A percentile compares a stretch with the other conserved stretches of the same genome.
Conservation (phyloP, 2,888 invertebrate species). For the Ethmia dodecea region DNA sequence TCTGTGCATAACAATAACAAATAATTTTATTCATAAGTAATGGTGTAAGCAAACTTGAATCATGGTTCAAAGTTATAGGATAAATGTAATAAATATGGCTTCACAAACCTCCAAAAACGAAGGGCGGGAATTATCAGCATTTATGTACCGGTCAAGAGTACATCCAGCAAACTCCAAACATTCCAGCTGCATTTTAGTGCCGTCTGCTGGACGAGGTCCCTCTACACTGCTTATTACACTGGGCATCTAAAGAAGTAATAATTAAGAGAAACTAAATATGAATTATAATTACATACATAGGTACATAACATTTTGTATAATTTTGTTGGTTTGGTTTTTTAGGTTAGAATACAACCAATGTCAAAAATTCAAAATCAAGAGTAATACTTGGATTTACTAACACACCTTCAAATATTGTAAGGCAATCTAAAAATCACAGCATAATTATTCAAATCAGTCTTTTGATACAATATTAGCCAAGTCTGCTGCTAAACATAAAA, state of each 20-base stretch:
- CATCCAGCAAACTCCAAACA: constrained; percentile 87
- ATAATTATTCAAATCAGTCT: no score
- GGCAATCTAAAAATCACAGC: no score
- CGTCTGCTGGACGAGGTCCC: constrained; percentile 41
- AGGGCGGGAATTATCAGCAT: constrained; percentile 83
- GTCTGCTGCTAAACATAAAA: no score
- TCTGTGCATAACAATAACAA: no score
- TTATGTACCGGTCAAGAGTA: constrained; percentile 86
- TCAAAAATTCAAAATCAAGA: neutral
- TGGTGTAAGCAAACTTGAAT: no score
- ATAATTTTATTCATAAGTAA: no score
- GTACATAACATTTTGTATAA: constrained; percentile 3
- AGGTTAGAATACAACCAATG: constrained; percentile 12
- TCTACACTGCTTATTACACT: constrained; percentile 50
- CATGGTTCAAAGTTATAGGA: no score
- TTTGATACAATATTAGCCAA: no score
- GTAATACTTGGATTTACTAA: no score
- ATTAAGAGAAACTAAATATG: no score
- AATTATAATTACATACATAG: constrained; percentile 19
- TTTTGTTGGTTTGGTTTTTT: constrained; percentile 4
- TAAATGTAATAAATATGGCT: no score
- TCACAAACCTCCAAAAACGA: constrained; percentile 81
- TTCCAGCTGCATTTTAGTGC: constrained; percentile 76
- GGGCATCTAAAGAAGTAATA: constrained; percentile 57
- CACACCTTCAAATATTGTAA: no score